phyloP scores from a whole-genome alignment of 2,888 invertebrate species.

The Conus canariensis region DNA sequence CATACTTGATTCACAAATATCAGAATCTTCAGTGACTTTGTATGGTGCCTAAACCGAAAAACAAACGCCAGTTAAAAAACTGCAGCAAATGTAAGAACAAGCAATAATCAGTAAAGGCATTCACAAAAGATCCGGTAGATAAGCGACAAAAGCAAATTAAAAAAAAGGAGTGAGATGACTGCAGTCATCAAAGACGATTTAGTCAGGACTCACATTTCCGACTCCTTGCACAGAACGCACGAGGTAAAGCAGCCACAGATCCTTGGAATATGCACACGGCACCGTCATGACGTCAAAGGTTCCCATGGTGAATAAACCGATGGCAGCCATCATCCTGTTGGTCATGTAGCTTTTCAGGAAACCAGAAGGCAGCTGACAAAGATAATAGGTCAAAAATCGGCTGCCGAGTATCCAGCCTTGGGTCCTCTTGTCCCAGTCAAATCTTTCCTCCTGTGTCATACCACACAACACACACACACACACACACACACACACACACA shows the following conservation, averaged over 20 bases:
- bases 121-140: no score
- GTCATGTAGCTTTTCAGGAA: neutral
- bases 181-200: no score
- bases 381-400: neutral
- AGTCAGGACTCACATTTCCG: neutral
- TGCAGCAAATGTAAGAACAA: no score
- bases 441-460: neutral
- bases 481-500: no score
- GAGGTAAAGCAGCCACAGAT: neutral
- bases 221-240: neutral
- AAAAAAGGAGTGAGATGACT: no score
- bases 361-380: neutral
- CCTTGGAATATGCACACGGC: neutral
- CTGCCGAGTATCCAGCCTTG: neutral
- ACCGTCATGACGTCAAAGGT: neutral
- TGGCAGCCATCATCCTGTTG: neutral
- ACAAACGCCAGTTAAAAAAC: no score
- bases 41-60: no score
- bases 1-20: no score
- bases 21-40: no score
- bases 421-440: conserved; percentile 8
- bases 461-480: no score
- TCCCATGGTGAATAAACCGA: neutral
- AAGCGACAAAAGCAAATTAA: no score
- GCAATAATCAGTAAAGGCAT: no score